Conservation (phyloP, 2,888 invertebrate species). For the Osmoderma eremita region DNA sequence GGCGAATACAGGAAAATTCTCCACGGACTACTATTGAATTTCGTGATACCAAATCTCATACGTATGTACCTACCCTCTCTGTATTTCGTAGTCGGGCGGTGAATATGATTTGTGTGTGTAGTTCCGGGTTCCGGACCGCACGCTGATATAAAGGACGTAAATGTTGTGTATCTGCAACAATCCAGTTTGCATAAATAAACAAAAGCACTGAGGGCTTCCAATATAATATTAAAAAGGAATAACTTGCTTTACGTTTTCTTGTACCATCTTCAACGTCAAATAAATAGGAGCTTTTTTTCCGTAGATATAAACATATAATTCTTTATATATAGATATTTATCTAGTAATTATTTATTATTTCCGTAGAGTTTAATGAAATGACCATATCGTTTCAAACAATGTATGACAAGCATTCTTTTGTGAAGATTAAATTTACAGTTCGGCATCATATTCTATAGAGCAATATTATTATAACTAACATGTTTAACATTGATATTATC, state of each 20-base stretch:
- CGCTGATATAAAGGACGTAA: not conserved
- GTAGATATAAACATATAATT: no score
- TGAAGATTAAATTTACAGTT: no score
- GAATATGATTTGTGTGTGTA: conserved; percentile 23
- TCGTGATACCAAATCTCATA: conserved; percentile 34
- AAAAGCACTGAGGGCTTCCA: not conserved
- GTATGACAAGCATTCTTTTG: no score
- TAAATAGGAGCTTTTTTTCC: no score
- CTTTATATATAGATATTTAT: not conserved
- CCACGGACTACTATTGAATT: conserved; percentile 35
- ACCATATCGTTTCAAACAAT: no score
- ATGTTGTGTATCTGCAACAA: not conserved
- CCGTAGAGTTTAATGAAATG: no score
- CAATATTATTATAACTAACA: no score
- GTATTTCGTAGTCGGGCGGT: conserved; percentile 23
- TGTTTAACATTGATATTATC: no score
- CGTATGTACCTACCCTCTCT: not conserved
- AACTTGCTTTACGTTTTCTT: no score
- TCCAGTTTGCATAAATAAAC: conserved; percentile 2
- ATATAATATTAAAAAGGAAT: no score
- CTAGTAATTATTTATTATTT: not conserved
- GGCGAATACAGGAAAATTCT: conserved; percentile 16
- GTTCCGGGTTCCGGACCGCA: conserved; percentile 1
- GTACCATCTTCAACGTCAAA: no score
- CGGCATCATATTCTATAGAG: no score